A percentile compares a stretch with the other conserved stretches of the same genome.
Evolutionary conservation across 2,113 vertebrate species (phyloP).

Genomic region (Nothocercus nigrocapillus): DNA sequence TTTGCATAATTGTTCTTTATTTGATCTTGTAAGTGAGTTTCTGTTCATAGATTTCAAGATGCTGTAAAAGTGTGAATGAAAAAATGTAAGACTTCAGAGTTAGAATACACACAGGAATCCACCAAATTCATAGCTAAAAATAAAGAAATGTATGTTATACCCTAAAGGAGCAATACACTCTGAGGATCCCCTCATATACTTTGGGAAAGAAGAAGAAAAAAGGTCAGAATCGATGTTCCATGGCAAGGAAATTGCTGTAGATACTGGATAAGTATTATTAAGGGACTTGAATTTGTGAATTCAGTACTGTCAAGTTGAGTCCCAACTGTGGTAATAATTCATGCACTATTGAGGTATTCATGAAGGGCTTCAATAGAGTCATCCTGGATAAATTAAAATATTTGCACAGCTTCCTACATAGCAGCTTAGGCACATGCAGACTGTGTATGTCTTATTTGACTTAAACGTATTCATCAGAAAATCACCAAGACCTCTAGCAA

Average conservation of each 20-base stretch:
- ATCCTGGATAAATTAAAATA: not conserved
- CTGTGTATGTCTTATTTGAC: not conserved
- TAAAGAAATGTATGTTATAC: not conserved
- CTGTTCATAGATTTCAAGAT: not conserved
- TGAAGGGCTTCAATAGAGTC: not conserved
- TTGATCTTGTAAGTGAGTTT: not conserved
- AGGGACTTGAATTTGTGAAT: not conserved
- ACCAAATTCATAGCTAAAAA: not conserved
- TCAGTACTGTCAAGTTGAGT: not conserved
- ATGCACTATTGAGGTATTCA: not conserved
- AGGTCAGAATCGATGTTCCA: conserved; percentile 21
- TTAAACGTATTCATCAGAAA: not conserved
- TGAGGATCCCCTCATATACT: not conserved
- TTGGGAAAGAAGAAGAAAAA: not conserved
- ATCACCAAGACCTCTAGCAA: not conserved
- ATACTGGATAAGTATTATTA: not conserved
- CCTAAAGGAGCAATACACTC: not conserved
- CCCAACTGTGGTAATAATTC: not conserved
- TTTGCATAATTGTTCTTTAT: not conserved
- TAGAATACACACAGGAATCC: not conserved
- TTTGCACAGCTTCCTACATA: not conserved
- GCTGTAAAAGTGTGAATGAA: not conserved
- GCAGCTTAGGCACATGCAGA: not conserved
- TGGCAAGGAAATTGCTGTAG: not conserved
- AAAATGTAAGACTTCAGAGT: not conserved